A percentile compares a stretch with the other conserved stretches of the same genome.
These are phyloP conservation scores for Pempheris klunzingeri DNA, from an alignment of 2,797 vertebrate species.

Conservation along the genomic window DNA sequence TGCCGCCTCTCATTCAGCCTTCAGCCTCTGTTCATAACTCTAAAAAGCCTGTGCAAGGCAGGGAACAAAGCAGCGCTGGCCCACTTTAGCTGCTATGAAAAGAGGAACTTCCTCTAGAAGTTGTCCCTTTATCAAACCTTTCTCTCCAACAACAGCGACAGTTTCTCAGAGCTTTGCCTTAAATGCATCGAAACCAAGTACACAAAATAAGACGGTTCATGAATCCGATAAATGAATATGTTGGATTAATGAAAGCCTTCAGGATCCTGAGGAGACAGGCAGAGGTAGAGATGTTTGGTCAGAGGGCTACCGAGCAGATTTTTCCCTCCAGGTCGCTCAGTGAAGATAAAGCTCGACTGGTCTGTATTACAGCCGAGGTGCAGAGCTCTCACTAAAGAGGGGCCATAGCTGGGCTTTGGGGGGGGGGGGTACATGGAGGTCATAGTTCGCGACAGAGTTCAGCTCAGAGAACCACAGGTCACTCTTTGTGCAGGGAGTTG, in stretches of 20 bases:
- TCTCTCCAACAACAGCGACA: slow-evolving; percentile 55
- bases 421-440: slow-evolving; percentile 60
- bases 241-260: slow-evolving; percentile 28
- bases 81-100: slow-evolving; percentile 74
- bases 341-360: slow-evolving; percentile 26
- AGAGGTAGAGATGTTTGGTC: slow-evolving; percentile 4
- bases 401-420: slow-evolving; percentile 37
- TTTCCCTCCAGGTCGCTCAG: too few relatives aligned
- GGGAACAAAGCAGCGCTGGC: slow-evolving; percentile 74
- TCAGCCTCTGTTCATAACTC: slow-evolving; percentile 67
- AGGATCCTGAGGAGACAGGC: neutral
- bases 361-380: slow-evolving; percentile 45
- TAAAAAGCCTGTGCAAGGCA: slow-evolving; percentile 62
- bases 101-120: slow-evolving; percentile 76
- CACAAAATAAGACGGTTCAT: slow-evolving; percentile 39
- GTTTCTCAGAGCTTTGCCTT: slow-evolving; percentile 54
- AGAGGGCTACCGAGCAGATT: too few relatives aligned
- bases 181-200: slow-evolving; percentile 58
- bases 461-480: slow-evolving; percentile 69
- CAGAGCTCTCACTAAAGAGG: slow-evolving; percentile 58
- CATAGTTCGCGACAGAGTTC: slow-evolving; percentile 77
- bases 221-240: slow-evolving; percentile 42
- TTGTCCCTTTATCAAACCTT: slow-evolving; percentile 65
- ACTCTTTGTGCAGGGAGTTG: slow-evolving; percentile 72
- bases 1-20: slow-evolving; percentile 66